Percentiles rank a stretch among this genome's conserved stretches.
Conservation (phyloP, 2,797 vertebrate genomes). For the Rhadinocentrus ornatus region DNA sequence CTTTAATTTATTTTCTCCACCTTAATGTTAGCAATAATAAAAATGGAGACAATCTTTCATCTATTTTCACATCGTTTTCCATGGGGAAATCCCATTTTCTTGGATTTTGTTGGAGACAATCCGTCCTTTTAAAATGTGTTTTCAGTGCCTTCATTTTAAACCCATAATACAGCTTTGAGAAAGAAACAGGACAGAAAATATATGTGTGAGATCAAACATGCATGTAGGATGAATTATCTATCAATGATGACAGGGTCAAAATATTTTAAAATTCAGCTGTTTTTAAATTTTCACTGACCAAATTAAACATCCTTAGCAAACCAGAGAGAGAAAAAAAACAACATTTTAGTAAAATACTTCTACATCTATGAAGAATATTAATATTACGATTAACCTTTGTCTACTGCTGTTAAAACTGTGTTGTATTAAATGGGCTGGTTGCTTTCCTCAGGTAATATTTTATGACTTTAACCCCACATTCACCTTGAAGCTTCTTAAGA, state of each 20-base stretch:
- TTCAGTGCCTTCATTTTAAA: background rate
- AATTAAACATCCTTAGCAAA: background rate
- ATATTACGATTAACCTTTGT: background rate
- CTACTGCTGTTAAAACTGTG: background rate
- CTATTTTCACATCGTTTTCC: background rate
- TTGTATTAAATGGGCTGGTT: constrained; percentile 19
- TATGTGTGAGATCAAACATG: background rate
- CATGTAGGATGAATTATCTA: background rate
- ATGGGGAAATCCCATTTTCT: background rate
- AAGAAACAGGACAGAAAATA: background rate
- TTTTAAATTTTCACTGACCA: background rate
- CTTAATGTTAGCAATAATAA: background rate
- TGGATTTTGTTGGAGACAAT: background rate
- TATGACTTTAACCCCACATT: constrained; percentile 56
- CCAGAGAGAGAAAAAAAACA: background rate
- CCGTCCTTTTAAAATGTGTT: background rate
- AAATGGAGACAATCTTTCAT: background rate
- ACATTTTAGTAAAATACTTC: background rate
- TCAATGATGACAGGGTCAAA: background rate
- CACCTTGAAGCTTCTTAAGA: constrained; percentile 49
- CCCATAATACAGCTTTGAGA: background rate
- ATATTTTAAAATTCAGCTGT: too few species aligned
- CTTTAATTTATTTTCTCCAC: background rate
- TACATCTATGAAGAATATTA: background rate
- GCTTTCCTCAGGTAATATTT: constrained; percentile 12